Base-by-base conservation (phyloP, 2,888 invertebrate genomes). In the Phlogophora meticulosa region DNA sequence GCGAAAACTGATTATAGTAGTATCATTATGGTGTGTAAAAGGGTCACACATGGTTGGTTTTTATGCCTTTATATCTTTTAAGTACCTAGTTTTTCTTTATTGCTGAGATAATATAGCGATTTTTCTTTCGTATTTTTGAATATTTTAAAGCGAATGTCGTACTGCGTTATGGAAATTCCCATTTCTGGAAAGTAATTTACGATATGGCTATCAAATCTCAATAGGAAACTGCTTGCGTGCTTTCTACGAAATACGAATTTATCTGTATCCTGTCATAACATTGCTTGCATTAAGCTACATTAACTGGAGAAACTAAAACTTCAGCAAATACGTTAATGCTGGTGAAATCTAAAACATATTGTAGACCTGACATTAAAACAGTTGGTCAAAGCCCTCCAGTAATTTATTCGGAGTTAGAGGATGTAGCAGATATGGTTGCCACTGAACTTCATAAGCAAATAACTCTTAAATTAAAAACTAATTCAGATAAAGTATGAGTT, bases 401-500 rank as follows among this genome's bases (percentile, higher is more conserved):
- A 69, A 76, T 79, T 45, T 76, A 79, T 76, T 66, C 63, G n/a
- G 20, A 58, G 32, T 36, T 28, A 79, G 62, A 78, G 61, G 65
- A 72, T 69, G 65, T 56, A 43, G 52, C 32, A 28, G 46, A 62
- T 58, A 78, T 46, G 80, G 79, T 69, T 78, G 80, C 52, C 80
- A 66, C 34, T 28, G 5, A 11, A 43, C 1, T 4, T n/a, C 4
- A 46, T 43, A 56, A 38, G 1, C 42, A 38, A 42, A 53, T 57
- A 22, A 45, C 42, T 45, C 7, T 42, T 4, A 53, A 45, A 66
- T 22, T 34, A 24, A 48, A 43, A 38, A 51, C 22, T 22, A 10
- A 74, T 49, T 68, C n/a, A 46, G 9, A 42, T 55, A 48, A 64
- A 24, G 51, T 34, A 42, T 34, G 22, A 46, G 22, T 42, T 32